Base-by-base conservation (phyloP, 2,888 invertebrate species). In the Drosophila testacea region DNA sequence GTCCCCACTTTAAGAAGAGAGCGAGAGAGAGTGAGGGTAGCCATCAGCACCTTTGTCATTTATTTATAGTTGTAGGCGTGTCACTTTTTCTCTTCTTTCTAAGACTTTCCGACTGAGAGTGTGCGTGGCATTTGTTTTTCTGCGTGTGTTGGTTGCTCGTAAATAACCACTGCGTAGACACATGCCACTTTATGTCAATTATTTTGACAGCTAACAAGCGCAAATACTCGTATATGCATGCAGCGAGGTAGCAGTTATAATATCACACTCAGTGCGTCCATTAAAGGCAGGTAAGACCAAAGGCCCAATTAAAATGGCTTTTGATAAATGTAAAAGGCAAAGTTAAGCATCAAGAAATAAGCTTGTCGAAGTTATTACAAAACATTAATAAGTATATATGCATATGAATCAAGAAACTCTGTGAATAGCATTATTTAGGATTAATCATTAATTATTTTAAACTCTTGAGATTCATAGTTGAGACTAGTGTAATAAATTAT, bases 181-280 rank as follows among this genome's bases (percentile, higher is more conserved):
- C 78, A 85, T 81, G 87, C 87, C 85, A 87, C 82, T 85, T 87
- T 84, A 76, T 79, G 85, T 87, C 87, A 85, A 85, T 85, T 85
- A 85, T 85, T 85, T 82, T 85, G 87, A 85, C 87, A 85, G 87
- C 79, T 71, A 83, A 87, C 85, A 85, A 87, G 85, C 77, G 63
- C 74, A 83, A 81, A 80, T 56, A 44, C 44, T 34, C 28, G 36
- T 32, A 32, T 9, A 32, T 32, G 22, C 22, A 32, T 32, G 32
- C 32, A 64, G 61, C 65, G 76, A 77, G 73, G 67, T 81, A 73
- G 72, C 61, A 67, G 60, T 69, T 75, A 82, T 82, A 71, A 77
- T 68, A 78, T 70, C 67, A 70, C 69, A 72, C 66, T 74, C 61
- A 69, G 50, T 57, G 67, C 50, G 51, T 60, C 66, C 68, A 51